Evolutionary conservation across 2,113 vertebrate species (phyloP).

Genomic region (Halichoerus grypus): DNA sequence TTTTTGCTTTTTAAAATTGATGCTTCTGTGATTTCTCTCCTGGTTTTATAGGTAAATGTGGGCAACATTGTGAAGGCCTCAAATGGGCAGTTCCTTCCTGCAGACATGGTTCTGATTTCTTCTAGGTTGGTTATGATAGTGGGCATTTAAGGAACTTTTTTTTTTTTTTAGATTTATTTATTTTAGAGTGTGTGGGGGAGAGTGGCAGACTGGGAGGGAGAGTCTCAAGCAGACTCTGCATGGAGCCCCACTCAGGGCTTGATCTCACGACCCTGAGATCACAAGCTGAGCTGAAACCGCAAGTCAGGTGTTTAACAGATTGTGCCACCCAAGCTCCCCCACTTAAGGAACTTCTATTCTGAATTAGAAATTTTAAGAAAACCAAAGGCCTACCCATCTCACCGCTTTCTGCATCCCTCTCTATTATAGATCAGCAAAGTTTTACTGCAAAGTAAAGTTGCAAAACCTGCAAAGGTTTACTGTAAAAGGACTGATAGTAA

Average conservation of each 20-base stretch:
- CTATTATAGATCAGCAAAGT: not conserved
- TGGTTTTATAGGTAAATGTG: constrained; percentile 95
- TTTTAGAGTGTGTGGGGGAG: not conserved
- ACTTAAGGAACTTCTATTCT: constrained; percentile 78
- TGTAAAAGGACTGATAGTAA: not conserved
- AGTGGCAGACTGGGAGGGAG: not conserved
- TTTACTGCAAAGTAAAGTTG: not conserved
- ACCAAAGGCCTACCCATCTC: not conserved
- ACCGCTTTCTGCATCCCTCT: not conserved
- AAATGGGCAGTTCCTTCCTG: constrained; percentile 96
- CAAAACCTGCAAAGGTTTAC: not conserved
- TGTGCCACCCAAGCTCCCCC: not conserved
- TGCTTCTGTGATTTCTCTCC: constrained; percentile 86
- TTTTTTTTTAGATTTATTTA: not conserved
- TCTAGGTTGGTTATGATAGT: constrained; percentile 93
- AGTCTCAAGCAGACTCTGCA: not conserved
- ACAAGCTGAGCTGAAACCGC: not conserved
- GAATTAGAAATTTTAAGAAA: constrained; percentile 76
- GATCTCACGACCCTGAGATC: not conserved
- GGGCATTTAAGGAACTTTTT: constrained; percentile 73
- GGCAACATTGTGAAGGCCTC: constrained; percentile 97
- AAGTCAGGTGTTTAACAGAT: not conserved
- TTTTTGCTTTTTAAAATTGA: constrained; percentile 84
- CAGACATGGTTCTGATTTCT: constrained; percentile 97
- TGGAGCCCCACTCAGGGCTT: not conserved